Base-by-base conservation (phyloP, 2,888 invertebrate genomes). In the Amblyjoppa fuscipennis region DNA sequence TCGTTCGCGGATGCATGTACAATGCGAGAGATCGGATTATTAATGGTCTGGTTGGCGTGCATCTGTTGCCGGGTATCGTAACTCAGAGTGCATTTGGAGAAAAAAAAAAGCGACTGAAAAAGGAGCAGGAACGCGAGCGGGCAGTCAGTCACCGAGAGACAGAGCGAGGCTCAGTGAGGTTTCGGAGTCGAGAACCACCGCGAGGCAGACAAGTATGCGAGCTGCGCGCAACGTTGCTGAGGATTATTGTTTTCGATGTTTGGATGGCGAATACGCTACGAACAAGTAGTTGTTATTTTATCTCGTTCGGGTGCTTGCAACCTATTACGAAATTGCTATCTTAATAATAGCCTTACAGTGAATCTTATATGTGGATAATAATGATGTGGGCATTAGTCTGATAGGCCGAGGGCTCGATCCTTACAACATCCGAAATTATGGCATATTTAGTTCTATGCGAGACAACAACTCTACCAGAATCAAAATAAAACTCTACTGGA, bases 21-120 rank as follows among this genome's bases (percentile, higher is more conserved):
- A 81, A 84, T 84, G 76, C 75, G 56, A 20, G 84, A 76, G 84
- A 76, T 81, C 51, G 81, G 59, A 77, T 84, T 84, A 84, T 84
- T 84, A 84, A 84, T 81, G 84, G 71, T 71, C 71, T 64, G 49
- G 53, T 81, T 51, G 76, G 56, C 84, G 81, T 56, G 81, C 81
- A 84, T 81, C 81, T 75, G 81, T 81, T 83, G 70, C 66, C 38
- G 71, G 45, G 64, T 51, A 61, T 61, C 81, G 80, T 77, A 75
- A 69, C 81, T 71, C 66, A n/a, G 77, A 81, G 53, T 73, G 71
- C 73, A 81, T 76, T 78, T 61, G 31, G 28, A 56, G 68, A 34
- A 53, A 56, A 61, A 7, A 41, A 7, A 11, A 49, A 49, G 16
- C 16, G 16, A 49, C 13, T 49, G 2, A 49, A 49, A 49, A n/a